Percentiles rank a stretch among this genome's conserved stretches.
Conservation (phyloP, 37 sponge, comb jelly and placozoan species). For the Beroe forskalii region DNA sequence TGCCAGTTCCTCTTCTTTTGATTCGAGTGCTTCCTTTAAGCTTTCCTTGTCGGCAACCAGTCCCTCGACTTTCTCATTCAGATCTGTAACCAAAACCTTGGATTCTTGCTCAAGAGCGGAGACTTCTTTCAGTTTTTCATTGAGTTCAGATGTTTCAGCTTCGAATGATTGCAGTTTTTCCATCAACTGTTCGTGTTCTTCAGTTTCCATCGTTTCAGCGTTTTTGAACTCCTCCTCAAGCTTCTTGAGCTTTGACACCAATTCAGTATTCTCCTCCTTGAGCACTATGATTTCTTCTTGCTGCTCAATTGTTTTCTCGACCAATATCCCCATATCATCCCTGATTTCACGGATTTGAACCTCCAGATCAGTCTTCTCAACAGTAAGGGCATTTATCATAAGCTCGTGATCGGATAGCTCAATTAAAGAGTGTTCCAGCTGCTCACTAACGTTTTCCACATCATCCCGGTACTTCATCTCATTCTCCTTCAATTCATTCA, state of each 20-base stretch:
- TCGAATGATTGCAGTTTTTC: not conserved
- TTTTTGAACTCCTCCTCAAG: not conserved
- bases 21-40: not conserved
- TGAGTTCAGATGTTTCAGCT: not conserved
- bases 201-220: not conserved
- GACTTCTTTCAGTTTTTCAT: not conserved
- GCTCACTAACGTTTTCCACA: constrained; percentile 10
- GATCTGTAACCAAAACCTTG: not conserved
- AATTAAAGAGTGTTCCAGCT: not conserved
- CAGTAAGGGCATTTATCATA: not conserved
- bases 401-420: not conserved
- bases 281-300: not conserved
- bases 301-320: not conserved
- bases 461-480: constrained; percentile 9
- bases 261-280: constrained; percentile 11
- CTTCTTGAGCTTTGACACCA: not conserved
- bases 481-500: not conserved
- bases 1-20: constrained; percentile 15
- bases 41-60: not conserved
- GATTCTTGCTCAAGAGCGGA: not conserved
- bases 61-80: not conserved
- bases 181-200: not conserved
- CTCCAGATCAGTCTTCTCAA: constrained; percentile 54
- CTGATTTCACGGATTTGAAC: constrained; percentile 11
- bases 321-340: not conserved